Base-by-base conservation (phyloP, 1,140 invertebrate species). In the Brachionus rotundiformis region DNA sequence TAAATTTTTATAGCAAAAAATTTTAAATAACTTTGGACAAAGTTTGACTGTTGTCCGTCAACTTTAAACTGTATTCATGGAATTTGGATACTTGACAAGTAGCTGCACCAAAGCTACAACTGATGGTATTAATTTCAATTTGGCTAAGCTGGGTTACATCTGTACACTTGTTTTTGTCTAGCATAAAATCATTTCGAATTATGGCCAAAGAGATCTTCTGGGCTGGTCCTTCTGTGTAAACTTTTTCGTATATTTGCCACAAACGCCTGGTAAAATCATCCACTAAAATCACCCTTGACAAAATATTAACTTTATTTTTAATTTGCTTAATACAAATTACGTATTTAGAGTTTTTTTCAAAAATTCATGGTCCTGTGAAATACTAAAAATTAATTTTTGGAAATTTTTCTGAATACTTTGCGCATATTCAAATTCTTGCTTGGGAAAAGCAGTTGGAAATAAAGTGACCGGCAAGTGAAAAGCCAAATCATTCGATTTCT, bases 121-220 rank as follows among this genome's bases (percentile, higher is more conserved):
- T 82, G 23, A 82, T 61, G 3, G 65, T 73, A 13, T 82, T 82
- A n/a, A 82, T 65, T 82, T 82, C 81, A 39, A 82, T 61, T 71
- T 82, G 81, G 11, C 31, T 29, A 3, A 82, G 25, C 41, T 63
- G 44, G 31, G 44, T 54, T 25, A 16, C 6, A 11, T 59, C 25
- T 29, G 11, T 3, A 7, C 25, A 41, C 41, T 68, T 63, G 31
- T 81, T 68, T 13, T 68, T 13, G 59, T 82, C 81, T 19, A 71
- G 31, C 63, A 82, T 82, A 44, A 44, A 71, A 75, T 82, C 81
- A 59, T 82, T 68, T 31, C 61, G n/a, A 31, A 82, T 65, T 23
- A 49, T 47, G 47, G 7, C 61, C 5, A 82, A 5, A 31, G 27
- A 68, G 0, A 68, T 47, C 19, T 23, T 29, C 31, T 81, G 79